Conservation (phyloP, 2,888 invertebrate genomes). For the Elysia crispata region DNA sequence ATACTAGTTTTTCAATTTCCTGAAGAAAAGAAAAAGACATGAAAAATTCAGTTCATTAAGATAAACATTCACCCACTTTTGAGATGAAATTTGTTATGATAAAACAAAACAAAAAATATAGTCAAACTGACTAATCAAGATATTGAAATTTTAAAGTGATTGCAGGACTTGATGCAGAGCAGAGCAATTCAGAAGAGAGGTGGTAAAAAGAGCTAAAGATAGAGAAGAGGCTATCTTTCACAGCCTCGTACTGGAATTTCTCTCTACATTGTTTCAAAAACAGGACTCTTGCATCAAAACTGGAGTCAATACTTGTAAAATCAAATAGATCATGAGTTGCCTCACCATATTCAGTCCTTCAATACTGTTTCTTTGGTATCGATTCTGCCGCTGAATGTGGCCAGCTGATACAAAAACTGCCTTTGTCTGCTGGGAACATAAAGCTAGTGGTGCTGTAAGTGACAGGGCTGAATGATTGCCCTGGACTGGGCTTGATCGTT, state of each 20-base stretch:
- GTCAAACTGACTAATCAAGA: neutral
- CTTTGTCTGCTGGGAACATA: conserved; percentile 77
- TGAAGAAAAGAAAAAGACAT: conserved; percentile 47
- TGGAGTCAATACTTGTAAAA: neutral
- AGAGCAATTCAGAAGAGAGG: neutral
- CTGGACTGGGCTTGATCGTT: conserved; percentile 79
- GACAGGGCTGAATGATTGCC: conserved; percentile 79
- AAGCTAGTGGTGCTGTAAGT: conserved; percentile 65
- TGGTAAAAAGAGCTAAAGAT: too few relatives aligned
- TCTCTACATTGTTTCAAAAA: too few relatives aligned
- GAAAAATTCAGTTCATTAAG: neutral
- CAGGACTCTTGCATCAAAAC: too few relatives aligned
- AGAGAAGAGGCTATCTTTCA: too few relatives aligned
- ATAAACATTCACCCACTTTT: too few relatives aligned
- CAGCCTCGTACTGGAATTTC: too few relatives aligned
- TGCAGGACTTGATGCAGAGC: too few relatives aligned
- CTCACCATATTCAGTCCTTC: conserved; percentile 89
- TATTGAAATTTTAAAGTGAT: too few relatives aligned
- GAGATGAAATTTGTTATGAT: too few relatives aligned
- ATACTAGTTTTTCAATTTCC: conserved; percentile 88
- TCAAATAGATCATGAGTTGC: neutral
- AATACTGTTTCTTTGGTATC: conserved; percentile 89
- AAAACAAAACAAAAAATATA: too few relatives aligned
- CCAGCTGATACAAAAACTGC: conserved; percentile 78
- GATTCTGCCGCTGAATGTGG: conserved; percentile 80